A percentile compares a stretch with the other conserved stretches of the same genome.
phyloP scores from a whole-genome alignment of 2,888 invertebrate genomes.

The Tenodera sinensis region DNA sequence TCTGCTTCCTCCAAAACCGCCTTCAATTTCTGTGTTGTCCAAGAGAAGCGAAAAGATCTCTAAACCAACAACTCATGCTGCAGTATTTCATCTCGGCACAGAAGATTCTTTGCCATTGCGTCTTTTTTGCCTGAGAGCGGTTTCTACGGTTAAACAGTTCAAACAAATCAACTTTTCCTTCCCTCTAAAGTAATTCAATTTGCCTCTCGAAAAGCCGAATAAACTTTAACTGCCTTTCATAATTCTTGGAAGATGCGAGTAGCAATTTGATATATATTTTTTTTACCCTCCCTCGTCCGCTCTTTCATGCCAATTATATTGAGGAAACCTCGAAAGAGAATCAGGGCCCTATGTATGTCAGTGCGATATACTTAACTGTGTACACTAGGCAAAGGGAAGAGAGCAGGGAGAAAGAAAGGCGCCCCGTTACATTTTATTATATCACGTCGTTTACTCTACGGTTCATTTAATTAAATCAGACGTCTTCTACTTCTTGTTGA shows the following conservation, averaged over 20 bases:
- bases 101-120: neutral
- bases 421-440: slow-evolving; percentile 40
- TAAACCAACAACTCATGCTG: neutral
- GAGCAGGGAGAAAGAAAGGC: neutral
- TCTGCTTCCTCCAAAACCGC: neutral
- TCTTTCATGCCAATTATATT: neutral
- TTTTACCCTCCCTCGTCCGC: neutral
- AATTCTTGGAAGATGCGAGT: neutral
- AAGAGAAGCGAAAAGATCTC: neutral
- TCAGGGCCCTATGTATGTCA: neutral
- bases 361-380: neutral
- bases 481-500: slow-evolving; percentile 4
- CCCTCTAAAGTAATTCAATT: neutral
- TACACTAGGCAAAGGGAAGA: neutral
- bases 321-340: neutral
- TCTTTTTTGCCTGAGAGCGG: neutral
- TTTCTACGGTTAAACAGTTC: neutral
- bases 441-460: slow-evolving; percentile 35
- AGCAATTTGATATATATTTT: neutral
- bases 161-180: neutral
- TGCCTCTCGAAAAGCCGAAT: neutral
- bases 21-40: neutral
- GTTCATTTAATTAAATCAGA: slow-evolving; percentile 37
- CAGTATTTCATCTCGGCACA: neutral
- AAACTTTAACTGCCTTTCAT: slow-evolving; percentile 1